phyloP scores from a whole-genome alignment of 2,888 invertebrate genomes.

The Chrysolina americana region DNA sequence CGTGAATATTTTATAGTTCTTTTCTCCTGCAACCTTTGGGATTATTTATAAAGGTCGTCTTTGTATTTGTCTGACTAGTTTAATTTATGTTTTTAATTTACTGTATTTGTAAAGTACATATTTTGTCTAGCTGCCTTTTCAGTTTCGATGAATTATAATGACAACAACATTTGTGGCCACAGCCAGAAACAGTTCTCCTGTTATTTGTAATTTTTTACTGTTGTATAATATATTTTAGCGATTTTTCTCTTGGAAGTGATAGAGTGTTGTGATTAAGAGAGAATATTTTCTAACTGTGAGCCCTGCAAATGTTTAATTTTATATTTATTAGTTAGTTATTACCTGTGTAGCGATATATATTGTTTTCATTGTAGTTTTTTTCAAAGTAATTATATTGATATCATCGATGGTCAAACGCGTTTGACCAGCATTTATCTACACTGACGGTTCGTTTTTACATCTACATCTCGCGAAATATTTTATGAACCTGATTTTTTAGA shows the following conservation, averaged over 20 bases:
- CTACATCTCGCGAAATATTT: neutral
- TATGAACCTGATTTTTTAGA: neutral
- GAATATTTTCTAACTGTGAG: slow-evolving; percentile 42
- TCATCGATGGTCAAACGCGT: neutral
- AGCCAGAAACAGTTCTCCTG: slow-evolving; percentile 25
- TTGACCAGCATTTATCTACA: neutral
- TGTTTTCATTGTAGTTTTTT: neutral
- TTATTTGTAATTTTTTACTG: slow-evolving; percentile 27
- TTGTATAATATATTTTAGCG: slow-evolving; percentile 44
- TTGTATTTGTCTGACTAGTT: slow-evolving; percentile 18
- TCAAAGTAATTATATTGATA: neutral
- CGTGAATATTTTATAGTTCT: neutral
- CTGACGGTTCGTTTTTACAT: neutral
- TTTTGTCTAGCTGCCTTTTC: neutral
- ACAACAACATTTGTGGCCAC: slow-evolving; percentile 12
- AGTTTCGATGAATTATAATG: slow-evolving; percentile 3
- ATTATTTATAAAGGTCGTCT: neutral
- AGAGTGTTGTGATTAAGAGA: slow-evolving; percentile 52
- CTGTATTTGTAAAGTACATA: neutral
- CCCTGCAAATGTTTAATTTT: slow-evolving; percentile 34
- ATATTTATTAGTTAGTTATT: slow-evolving; percentile 41
- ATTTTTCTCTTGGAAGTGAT: slow-evolving; percentile 51
- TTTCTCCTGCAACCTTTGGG: slow-evolving; percentile 3
- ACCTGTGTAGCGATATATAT: neutral
- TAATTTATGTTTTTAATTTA: slow-evolving; percentile 7